Percentiles rank a stretch among this genome's conserved stretches.
Evolutionary conservation across 2,797 vertebrate genomes (phyloP).

Genomic region (Falco berigora): DNA sequence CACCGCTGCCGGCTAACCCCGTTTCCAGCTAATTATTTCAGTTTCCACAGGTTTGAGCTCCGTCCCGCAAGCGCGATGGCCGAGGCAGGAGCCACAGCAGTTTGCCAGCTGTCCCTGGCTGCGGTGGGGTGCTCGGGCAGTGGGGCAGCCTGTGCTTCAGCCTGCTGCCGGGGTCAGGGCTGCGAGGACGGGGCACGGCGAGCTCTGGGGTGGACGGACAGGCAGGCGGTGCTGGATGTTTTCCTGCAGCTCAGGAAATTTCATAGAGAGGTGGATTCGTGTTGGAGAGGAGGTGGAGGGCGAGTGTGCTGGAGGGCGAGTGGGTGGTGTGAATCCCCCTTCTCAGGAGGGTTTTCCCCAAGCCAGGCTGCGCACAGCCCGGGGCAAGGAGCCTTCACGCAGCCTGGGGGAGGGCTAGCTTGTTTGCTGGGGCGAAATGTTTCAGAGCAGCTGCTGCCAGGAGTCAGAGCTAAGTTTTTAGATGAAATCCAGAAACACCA

Average conservation of each 20-base stretch:
- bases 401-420: neutral
- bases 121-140: rapidly evolving
- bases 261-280: neutral
- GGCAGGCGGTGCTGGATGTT: neutral
- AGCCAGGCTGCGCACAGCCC: neutral
- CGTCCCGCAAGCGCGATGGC: neutral
- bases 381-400: neutral
- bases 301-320: neutral
- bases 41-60: neutral
- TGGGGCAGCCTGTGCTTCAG: rapidly evolving
- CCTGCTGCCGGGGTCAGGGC: neutral
- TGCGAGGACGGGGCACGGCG: neutral
- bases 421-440: neutral
- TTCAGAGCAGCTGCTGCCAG: neutral
- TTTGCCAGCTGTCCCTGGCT: neutral
- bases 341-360: neutral
- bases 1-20: neutral
- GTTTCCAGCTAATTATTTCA: neutral
- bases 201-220: neutral
- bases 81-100: neutral
- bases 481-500: neutral
- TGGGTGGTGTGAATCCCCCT: neutral
- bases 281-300: neutral
- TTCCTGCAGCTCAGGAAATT: neutral
- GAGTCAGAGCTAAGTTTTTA: neutral